Conservation (phyloP, 2,113 vertebrate species). For the Noturus placidus region DNA sequence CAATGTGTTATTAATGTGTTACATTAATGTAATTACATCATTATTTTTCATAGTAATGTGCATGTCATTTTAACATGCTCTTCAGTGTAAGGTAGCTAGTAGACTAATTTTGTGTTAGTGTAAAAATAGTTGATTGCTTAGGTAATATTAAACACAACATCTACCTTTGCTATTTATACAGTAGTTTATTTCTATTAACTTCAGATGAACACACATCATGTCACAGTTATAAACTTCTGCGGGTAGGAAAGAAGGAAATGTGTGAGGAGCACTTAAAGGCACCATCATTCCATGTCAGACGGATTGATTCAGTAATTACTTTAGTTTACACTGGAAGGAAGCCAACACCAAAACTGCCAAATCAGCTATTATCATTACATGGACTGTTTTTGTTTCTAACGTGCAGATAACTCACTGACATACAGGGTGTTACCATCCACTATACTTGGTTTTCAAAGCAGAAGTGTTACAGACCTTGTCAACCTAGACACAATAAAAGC, state of each 20-base stretch:
- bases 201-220: neutral
- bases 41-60: neutral
- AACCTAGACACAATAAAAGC: conserved; percentile 30
- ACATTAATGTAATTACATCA: neutral
- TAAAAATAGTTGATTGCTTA: neutral
- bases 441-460: conserved; percentile 31
- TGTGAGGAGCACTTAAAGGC: neutral
- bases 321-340: conserved; percentile 45
- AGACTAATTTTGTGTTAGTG: neutral
- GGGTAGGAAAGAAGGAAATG: neutral
- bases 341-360: conserved; percentile 43
- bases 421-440: conserved; percentile 47
- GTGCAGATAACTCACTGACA: conserved; percentile 52
- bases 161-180: neutral
- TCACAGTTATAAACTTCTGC: neutral
- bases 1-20: neutral
- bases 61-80: neutral
- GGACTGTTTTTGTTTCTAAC: conserved; percentile 52
- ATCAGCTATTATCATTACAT: conserved; percentile 31
- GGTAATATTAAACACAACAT: neutral
- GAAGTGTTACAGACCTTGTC: conserved; percentile 36
- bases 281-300: conserved; percentile 21
- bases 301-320: conserved; percentile 24
- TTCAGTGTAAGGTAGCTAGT: neutral
- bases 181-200: neutral